Evolutionary conservation across 1,140 invertebrate species (phyloP).

Genomic region (Ips typographus): DNA sequence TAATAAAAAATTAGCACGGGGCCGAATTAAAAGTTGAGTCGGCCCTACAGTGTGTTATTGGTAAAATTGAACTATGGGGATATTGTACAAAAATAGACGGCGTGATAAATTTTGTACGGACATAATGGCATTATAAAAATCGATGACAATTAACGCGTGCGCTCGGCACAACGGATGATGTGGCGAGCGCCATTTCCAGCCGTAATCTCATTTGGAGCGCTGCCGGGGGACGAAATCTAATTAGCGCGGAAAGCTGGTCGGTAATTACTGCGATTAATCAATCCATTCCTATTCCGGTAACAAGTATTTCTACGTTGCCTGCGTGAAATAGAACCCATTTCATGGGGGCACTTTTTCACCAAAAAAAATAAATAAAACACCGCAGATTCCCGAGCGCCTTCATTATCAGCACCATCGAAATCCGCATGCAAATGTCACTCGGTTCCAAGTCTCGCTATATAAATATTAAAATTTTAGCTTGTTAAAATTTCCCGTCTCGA

Average conservation of each 20-base stretch:
- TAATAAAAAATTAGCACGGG: too few species aligned
- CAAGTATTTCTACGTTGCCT: slow-evolving; percentile 41
- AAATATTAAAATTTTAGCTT: too few species aligned
- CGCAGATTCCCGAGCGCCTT: too few species aligned
- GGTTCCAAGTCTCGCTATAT: too few species aligned
- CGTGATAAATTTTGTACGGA: slow-evolving; percentile 48
- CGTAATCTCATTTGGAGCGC: slow-evolving; percentile 51
- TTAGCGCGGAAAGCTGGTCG: slow-evolving; percentile 53
- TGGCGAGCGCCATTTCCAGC: slow-evolving; percentile 50
- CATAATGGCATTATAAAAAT: slow-evolving; percentile 52
- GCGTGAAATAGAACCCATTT: slow-evolving; percentile 1
- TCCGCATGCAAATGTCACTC: too few species aligned
- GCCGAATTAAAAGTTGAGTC: too few species aligned
- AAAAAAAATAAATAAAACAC: too few species aligned
- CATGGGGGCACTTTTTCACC: neutral
- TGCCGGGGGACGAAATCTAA: slow-evolving; percentile 52
- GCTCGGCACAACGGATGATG: slow-evolving; percentile 44
- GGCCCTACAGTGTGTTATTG: too few species aligned
- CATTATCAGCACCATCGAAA: too few species aligned
- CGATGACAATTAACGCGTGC: slow-evolving; percentile 52
- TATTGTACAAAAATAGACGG: slow-evolving; percentile 25
- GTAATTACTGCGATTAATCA: slow-evolving; percentile 54
- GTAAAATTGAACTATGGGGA: slow-evolving; percentile 9
- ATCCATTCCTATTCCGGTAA: slow-evolving; percentile 49
- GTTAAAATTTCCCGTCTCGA: too few species aligned